Evolutionary conservation across 2,797 vertebrate genomes (phyloP).

Genomic region (Peromyscus attwateri): DNA sequence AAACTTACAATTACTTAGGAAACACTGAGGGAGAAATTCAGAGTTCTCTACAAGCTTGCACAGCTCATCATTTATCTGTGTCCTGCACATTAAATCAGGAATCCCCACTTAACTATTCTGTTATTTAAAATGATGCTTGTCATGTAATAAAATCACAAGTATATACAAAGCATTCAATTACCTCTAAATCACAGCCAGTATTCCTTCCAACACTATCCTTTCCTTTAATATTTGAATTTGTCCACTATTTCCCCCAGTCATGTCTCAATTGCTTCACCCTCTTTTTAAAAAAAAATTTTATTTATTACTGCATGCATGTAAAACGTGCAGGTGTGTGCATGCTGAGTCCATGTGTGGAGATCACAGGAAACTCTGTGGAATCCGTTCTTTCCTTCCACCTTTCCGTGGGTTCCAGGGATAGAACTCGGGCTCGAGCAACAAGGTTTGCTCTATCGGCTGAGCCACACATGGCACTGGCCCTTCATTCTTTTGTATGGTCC

Average conservation of each 20-base stretch:
- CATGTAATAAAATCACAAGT: background rate
- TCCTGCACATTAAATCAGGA: background rate
- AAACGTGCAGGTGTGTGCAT: background rate
- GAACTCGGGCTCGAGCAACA: background rate
- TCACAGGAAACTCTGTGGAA: background rate
- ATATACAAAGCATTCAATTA: background rate
- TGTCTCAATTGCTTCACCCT: slow-evolving; percentile 12
- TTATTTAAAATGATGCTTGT: background rate
- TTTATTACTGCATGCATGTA: background rate
- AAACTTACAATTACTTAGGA: background rate
- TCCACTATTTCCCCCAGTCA: background rate
- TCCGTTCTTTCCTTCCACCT: background rate
- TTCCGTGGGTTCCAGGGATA: background rate
- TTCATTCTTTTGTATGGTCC: background rate
- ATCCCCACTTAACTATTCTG: background rate
- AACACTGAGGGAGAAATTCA: slow-evolving; percentile 6
- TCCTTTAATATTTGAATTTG: background rate
- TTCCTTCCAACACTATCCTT: background rate
- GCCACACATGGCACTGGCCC: background rate
- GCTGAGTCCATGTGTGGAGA: background rate
- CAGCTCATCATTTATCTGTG: background rate
- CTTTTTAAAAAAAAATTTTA: background rate
- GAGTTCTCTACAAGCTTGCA: background rate
- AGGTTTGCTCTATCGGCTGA: background rate
- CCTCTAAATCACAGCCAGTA: background rate